Evolutionary conservation across 2,113 vertebrate species (phyloP), one percentile per base, ranked within the genome.

Genomic region (Cygnus buccinator): DNA sequence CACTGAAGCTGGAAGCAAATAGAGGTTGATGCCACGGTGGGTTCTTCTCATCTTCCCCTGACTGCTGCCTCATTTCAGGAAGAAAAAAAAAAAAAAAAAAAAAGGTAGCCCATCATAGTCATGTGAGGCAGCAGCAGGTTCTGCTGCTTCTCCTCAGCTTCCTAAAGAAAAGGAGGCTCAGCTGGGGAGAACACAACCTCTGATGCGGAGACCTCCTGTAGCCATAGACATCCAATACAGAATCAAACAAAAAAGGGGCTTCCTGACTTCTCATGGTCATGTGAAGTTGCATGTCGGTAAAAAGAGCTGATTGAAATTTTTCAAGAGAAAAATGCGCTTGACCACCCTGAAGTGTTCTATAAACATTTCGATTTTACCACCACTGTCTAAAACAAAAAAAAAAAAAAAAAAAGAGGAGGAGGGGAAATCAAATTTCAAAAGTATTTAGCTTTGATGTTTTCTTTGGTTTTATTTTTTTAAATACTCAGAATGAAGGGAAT

Each of bases 1-100:
- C 91, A 87, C 10, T 78, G 81, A 91, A 93, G 71, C 87, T 96
- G 80, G 91, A 94, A 96, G 87, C 80, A 96, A 97, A 95, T 93
- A 95, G 89, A 95, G 87, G 78, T 93, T 95, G 86, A 43, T 93
- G 94, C 84, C 74, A 57, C 89, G 91, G 70, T 82, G 91, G 58
- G 20, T 93, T 95, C 87, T 91, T 95, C 52, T 58, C 52, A 14
- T 70, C 13, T 84, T 93, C 48, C 48, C 74, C 57, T 71, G 77
- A 55, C 15, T 87, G 87, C 76, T 8, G 12, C 70, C 31, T 87
- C 18, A 39, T 93, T 94, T 85, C 28, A 72, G 66, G 57, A 31
- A 17, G 14, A 14, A 72, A 35, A n/a, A n/a, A 25, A 33, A 4
- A 6, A 46, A 54, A 57, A 72, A 88, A 14, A 3, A 15, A 26